These are phyloP conservation scores for Pandemis corylana DNA, from an alignment of 2,888 invertebrate genomes.

Conservation along the genomic window DNA sequence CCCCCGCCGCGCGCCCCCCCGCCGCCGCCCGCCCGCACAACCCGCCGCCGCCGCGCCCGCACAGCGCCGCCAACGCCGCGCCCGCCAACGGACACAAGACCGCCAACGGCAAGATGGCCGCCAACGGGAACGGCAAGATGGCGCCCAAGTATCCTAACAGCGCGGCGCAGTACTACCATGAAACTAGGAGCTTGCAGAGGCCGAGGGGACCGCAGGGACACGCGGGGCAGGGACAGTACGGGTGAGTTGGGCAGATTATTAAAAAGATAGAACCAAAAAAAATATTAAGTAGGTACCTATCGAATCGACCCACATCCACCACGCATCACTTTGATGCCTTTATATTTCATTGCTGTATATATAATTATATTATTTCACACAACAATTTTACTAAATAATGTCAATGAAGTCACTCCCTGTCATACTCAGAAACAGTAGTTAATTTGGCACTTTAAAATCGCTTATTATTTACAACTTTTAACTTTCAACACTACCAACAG, in stretches of 20 bases:
- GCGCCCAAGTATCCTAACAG: slow-evolving; percentile 63
- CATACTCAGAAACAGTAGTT: too few species aligned
- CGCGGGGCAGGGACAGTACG: slow-evolving; percentile 58
- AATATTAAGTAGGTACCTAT: too few species aligned
- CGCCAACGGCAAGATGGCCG: slow-evolving; percentile 35
- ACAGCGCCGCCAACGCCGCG: slow-evolving; percentile 54
- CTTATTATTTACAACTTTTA: too few species aligned
- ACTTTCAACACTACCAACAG: too few species aligned
- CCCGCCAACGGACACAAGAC: slow-evolving; percentile 3
- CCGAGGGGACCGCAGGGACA: slow-evolving; percentile 63
- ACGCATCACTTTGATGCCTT: too few species aligned
- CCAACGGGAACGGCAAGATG: slow-evolving; percentile 55
- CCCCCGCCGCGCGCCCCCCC: slow-evolving; percentile 54
- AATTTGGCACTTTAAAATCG: too few species aligned
- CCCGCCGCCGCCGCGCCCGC: slow-evolving; percentile 49
- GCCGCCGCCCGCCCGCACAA: slow-evolving; percentile 57
- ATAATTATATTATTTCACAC: too few species aligned
- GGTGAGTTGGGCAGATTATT: slow-evolving; percentile 55
- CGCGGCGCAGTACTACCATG: slow-evolving; percentile 80
- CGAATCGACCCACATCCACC: too few species aligned
- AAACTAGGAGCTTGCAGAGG: slow-evolving; percentile 87
- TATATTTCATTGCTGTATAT: too few species aligned
- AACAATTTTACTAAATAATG: too few species aligned
- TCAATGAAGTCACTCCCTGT: too few species aligned
- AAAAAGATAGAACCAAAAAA: background rate